Conservation (phyloP, 2,888 invertebrate species). For the Tyria jacobaeae region DNA sequence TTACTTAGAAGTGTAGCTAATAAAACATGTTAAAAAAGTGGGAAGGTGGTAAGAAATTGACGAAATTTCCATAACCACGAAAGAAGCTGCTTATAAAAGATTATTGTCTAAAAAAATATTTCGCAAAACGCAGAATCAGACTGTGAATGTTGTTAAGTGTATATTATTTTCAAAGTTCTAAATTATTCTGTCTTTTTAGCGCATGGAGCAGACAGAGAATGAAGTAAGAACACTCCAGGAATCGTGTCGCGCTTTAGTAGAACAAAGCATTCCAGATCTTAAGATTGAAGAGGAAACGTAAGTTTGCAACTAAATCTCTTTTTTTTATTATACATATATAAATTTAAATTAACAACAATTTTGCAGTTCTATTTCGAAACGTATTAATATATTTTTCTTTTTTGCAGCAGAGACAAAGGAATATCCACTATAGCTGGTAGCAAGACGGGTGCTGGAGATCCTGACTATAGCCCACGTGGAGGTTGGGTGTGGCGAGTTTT, state of each 20-base stretch:
- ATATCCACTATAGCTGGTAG: conserved; percentile 69
- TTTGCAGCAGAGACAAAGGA: conserved; percentile 62
- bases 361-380: background rate
- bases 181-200: conserved; percentile 64
- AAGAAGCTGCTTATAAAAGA: too few relatives aligned
- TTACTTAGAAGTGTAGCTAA: too few relatives aligned
- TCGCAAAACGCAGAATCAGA: too few relatives aligned
- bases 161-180: background rate
- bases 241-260: conserved; percentile 88
- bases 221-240: conserved; percentile 90
- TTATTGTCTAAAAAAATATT: too few relatives aligned
- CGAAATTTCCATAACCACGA: too few relatives aligned
- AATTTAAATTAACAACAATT: too few relatives aligned
- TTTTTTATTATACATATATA: background rate
- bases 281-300: conserved; percentile 77
- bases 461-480: conserved; percentile 83
- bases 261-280: conserved; percentile 78
- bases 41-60: too few relatives aligned
- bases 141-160: too few relatives aligned
- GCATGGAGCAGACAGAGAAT: conserved; percentile 90
- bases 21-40: too few relatives aligned
- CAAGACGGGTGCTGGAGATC: conserved; percentile 86
- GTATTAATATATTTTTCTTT: background rate
- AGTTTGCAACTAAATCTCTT: conserved; percentile 45
- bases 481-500: conserved; percentile 92